Evolutionary conservation across 37 sponge, comb jelly and placozoan species (phyloP).

Genomic region (Theonella swinhoei): DNA sequence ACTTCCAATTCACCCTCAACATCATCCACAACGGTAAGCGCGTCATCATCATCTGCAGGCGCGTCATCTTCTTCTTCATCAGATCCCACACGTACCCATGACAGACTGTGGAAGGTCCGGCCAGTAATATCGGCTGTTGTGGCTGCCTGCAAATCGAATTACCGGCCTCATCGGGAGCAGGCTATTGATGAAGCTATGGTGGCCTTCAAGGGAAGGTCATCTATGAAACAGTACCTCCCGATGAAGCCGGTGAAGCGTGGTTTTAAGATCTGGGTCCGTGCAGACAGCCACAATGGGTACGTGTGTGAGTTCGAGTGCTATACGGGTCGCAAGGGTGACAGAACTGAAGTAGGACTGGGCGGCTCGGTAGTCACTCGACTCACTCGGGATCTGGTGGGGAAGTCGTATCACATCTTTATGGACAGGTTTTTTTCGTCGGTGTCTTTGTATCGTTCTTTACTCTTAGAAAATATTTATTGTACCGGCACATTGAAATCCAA

Average conservation of each 20-base stretch:
- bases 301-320: background rate
- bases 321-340: no score
- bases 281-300: constrained; percentile 5
- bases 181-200: constrained; percentile 33
- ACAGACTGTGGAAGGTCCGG: no score
- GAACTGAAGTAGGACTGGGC: no score
- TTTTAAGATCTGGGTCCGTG: no score
- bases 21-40: no score
- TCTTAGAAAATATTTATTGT: constrained; percentile 2
- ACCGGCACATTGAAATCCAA: constrained; percentile 5
- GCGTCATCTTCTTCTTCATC: no score
- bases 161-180: background rate
- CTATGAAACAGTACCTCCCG: constrained; percentile 33
- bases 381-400: constrained; percentile 6
- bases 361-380: no score
- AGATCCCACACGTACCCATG: no score
- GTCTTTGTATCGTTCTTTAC: background rate
- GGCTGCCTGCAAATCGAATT: background rate
- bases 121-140: background rate
- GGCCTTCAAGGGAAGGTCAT: constrained; percentile 8
- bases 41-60: no score
- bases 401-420: background rate
- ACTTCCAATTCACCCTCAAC: no score
- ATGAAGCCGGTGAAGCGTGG: no score
- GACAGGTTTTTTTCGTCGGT: constrained; percentile 10